Evolutionary conservation across 2,113 vertebrate species (phyloP).

Genomic region (Tretioscincus oriximinensis): DNA sequence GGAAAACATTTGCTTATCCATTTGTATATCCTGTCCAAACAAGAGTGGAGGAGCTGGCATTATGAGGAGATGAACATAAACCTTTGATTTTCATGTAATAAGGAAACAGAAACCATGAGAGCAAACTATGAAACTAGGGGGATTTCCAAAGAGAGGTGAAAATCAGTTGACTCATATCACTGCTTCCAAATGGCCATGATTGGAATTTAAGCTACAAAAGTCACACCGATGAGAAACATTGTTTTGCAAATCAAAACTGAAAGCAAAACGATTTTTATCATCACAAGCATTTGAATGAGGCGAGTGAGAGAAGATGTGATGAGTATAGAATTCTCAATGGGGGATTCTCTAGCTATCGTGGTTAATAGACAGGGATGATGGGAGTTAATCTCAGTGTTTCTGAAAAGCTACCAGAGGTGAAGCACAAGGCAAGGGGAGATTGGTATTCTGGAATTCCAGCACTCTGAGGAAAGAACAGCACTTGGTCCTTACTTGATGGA

Average conservation of each 20-base stretch:
- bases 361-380: no score
- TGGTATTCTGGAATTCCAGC: background rate
- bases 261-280: background rate
- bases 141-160: background rate
- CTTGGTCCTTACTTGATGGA: slow-evolving; percentile 82
- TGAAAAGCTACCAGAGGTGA: background rate
- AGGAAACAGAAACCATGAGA: background rate
- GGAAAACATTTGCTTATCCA: background rate
- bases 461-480: background rate
- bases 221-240: no score
- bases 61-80: background rate
- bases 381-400: background rate
- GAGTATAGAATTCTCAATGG: background rate
- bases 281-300: background rate
- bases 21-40: background rate
- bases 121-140: background rate
- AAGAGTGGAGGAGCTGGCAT: background rate
- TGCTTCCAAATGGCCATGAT: background rate
- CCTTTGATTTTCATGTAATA: background rate
- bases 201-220: background rate
- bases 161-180: background rate
- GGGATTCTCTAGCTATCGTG: background rate
- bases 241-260: no score
- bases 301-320: background rate
- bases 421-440: background rate